These are phyloP conservation scores for Oligia strigilis DNA, from an alignment of 2,888 invertebrate species.

Conservation along the genomic window DNA sequence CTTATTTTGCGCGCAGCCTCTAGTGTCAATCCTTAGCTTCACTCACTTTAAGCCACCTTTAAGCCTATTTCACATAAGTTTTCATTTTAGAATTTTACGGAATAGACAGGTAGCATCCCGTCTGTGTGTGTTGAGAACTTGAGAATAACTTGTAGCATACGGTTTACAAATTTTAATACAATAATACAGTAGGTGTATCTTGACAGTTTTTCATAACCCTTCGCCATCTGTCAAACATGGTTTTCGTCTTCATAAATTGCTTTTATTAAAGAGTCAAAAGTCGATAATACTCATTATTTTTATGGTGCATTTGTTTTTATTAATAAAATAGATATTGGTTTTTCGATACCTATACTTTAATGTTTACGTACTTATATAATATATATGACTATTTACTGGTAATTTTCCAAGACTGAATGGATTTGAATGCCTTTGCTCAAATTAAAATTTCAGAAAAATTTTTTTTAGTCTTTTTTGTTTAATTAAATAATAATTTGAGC, in stretches of 20 bases:
- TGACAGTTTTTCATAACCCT: background rate
- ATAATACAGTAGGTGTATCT: no score
- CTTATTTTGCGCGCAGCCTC: no score
- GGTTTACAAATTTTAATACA: background rate
- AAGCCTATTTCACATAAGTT: background rate
- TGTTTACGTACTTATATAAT: no score
- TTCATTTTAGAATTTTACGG: background rate
- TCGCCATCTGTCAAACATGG: background rate
- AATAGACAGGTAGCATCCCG: background rate
- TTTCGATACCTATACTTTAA: background rate
- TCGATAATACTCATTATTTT: background rate
- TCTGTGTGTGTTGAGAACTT: background rate
- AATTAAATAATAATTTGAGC: no score
- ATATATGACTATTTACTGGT: no score
- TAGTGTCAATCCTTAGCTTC: background rate
- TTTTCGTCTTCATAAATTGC: background rate
- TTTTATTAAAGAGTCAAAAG: background rate
- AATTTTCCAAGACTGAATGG: no score
- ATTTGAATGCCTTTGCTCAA: no score
- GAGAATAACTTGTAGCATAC: background rate
- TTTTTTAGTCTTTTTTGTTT: no score
- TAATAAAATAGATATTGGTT: no score
- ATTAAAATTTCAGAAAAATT: no score
- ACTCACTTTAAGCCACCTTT: background rate
- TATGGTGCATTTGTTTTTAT: background rate